Conservation (phyloP, 2,888 invertebrate species). For the Cerastis rubricosa region DNA sequence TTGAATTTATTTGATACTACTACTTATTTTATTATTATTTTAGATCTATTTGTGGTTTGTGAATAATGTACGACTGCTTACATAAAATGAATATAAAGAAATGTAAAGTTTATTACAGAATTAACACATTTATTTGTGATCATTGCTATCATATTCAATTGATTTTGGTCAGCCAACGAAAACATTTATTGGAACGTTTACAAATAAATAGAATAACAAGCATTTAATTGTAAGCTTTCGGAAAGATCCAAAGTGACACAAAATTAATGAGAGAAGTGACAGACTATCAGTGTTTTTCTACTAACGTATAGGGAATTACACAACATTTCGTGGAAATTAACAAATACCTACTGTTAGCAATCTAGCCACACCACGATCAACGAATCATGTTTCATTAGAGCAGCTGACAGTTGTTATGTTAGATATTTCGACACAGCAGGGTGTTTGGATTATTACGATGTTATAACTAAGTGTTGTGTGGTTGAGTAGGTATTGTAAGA, state of each 20-base stretch:
- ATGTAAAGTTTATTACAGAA: too few species aligned
- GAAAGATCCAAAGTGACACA: neutral
- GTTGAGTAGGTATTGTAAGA: too few species aligned
- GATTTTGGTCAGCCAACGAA: neutral
- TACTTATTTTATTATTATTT: too few species aligned
- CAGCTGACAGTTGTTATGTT: neutral
- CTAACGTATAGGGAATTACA: neutral
- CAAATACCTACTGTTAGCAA: neutral
- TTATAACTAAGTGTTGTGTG: constrained; percentile 1
- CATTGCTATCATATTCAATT: neutral
- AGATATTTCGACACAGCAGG: constrained; percentile 6
- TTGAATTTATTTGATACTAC: neutral
- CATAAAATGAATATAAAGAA: too few species aligned
- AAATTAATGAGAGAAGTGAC: neutral
- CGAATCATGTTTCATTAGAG: neutral
- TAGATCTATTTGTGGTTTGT: too few species aligned
- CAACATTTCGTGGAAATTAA: neutral
- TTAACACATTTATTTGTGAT: too few species aligned
- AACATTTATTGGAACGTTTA: neutral
- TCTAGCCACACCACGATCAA: neutral
- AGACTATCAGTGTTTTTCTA: too few species aligned
- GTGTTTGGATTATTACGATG: constrained; percentile 12
- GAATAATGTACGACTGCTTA: too few species aligned
- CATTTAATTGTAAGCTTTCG: neutral
- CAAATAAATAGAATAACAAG: neutral